Evolutionary conservation across 2,888 invertebrate genomes (phyloP).

Genomic region (Aspidiotus destructor): DNA sequence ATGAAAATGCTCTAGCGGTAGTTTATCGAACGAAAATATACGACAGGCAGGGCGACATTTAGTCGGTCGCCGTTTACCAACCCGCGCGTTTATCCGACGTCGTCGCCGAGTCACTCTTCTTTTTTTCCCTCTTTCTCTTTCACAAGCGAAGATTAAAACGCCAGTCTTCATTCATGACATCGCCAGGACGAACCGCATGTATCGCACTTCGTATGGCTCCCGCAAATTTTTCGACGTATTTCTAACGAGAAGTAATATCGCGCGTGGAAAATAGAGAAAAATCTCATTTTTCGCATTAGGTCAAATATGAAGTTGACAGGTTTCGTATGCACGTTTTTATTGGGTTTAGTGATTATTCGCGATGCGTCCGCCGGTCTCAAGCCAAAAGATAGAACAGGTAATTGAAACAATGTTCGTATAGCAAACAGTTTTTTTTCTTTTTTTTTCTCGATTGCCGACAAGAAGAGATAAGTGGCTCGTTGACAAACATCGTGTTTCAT

Average conservation of each 20-base stretch:
- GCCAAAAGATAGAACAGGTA: constrained; percentile 28
- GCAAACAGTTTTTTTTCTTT: no score
- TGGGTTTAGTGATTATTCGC: constrained; percentile 15
- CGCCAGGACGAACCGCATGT: neutral
- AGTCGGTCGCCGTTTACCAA: constrained; percentile 30
- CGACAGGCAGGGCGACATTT: constrained; percentile 30
- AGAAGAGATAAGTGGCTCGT: no score
- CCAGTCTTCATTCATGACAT: constrained; percentile 14
- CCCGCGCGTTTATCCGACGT: constrained; percentile 3
- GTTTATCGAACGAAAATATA: constrained; percentile 27
- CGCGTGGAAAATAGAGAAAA: constrained; percentile 1
- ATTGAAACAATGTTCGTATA: neutral
- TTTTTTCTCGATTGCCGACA: no score
- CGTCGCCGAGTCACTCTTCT: constrained; percentile 21
- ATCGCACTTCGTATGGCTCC: constrained; percentile 18
- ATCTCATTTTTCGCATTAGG: neutral
- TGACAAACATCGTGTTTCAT: no score
- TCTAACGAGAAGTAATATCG: constrained; percentile 10
- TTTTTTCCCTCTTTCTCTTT: neutral
- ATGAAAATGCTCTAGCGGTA: constrained; percentile 3
- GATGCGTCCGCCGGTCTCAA: constrained; percentile 25
- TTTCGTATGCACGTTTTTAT: constrained; percentile 7
- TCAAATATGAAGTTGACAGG: neutral
- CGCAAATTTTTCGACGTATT: constrained; percentile 17
- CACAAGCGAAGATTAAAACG: constrained; percentile 7